Conservation (phyloP, 2,113 vertebrate genomes). For the Gavialis gangeticus region DNA sequence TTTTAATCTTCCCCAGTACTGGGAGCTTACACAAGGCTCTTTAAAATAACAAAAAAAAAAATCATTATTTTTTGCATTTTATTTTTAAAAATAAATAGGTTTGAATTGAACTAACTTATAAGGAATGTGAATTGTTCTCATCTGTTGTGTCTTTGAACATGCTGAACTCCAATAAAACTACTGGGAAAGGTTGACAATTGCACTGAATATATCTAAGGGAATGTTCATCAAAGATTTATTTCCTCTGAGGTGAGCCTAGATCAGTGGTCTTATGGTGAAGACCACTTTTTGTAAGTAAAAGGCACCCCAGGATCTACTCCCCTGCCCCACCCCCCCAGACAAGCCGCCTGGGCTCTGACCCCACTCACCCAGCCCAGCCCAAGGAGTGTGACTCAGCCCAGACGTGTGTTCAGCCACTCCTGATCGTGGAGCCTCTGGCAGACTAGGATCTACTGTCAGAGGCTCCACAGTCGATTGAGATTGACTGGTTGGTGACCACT, state of each 20-base stretch:
- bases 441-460: too few species aligned
- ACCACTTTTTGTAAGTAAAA: too few species aligned
- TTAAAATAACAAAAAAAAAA: background rate
- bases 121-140: background rate
- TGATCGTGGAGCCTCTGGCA: too few species aligned
- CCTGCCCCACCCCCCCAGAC: too few species aligned
- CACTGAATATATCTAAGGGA: slow-evolving; percentile 7
- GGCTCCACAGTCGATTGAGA: too few species aligned
- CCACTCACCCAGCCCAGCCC: too few species aligned
- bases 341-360: too few species aligned
- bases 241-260: background rate
- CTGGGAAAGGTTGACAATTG: background rate
- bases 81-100: background rate
- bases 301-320: too few species aligned
- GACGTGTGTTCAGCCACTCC: too few species aligned
- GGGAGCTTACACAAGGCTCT: background rate
- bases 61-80: background rate
- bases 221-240: slow-evolving; percentile 18
- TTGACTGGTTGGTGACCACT: too few species aligned
- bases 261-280: too few species aligned
- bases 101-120: background rate
- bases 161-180: slow-evolving; percentile 27
- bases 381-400: too few species aligned
- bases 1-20: background rate
- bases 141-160: slow-evolving; percentile 24